Evolutionary conservation across 2,888 invertebrate genomes (phyloP), one percentile per base, ranked within the genome.

Genomic region (Catocala sponsa): DNA sequence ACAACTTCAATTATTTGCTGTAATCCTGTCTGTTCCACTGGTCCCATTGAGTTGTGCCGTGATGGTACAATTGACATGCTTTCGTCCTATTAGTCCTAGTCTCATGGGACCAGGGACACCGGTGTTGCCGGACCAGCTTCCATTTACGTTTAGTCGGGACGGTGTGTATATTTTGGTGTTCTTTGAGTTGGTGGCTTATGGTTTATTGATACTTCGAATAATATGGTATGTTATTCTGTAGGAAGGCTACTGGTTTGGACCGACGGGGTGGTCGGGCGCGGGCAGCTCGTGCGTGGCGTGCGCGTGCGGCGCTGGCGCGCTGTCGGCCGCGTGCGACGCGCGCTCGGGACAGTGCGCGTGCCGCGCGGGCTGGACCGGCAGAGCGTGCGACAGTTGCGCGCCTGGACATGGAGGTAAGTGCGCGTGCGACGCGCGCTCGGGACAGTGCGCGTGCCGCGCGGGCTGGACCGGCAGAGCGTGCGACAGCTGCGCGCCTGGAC

Each of bases 331-430:
- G 47, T 98, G 98, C 90, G 96, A 98, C 82, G 94, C 95, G 68
- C 92, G 95, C 61, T 95, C 95, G 10, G 98, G 98, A 0, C 96
- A 96, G 83, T 98, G 98, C 88, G 91, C 95, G 32, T 98, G 98
- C 84, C 95, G 95, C 49, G 95, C 95, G 15, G 96, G 96, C 74
- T 98, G 96, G 90, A 90, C 95, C 0, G 98, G 62, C 0, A 47
- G 62, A 11, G 53, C 62, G 7, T 62, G 62, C 25, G 62, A 43
- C 10, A 1, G 10, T 2, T 62, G 62, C 25, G 43, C 44, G 5
- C 0, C 2, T 0, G 38, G 44, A n/a, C 53, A 62, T 7, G 62
- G 62, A 13, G 62, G 62, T 62, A 49, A 51, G 35, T 38, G 35
- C 6, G 95, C 96, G 47, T 98, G 98, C 90, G 96, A 98, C 82